phyloP scores from a whole-genome alignment of 2,888 invertebrate genomes.

The Odontomyia ornata region DNA sequence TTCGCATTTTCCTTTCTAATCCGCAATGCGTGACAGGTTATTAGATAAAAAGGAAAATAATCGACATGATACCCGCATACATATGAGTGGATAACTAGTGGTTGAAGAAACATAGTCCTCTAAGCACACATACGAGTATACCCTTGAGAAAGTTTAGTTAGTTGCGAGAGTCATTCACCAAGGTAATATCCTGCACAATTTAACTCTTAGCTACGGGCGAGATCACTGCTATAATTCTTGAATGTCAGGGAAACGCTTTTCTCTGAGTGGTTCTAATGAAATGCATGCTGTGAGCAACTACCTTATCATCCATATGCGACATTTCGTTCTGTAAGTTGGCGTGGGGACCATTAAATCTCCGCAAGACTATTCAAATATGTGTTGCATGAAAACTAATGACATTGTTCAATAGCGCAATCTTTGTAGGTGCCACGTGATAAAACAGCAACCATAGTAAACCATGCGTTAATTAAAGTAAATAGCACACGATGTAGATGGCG shows the following conservation, averaged over 20 bases:
- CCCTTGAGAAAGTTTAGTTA: neutral
- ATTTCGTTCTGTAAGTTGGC: too few relatives aligned
- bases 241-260: neutral
- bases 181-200: slow-evolving; percentile 2
- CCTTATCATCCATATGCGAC: too few relatives aligned
- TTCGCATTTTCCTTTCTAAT: neutral
- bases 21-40: slow-evolving; percentile 14
- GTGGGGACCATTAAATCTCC: neutral
- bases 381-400: slow-evolving; percentile 17
- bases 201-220: neutral
- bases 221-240: neutral
- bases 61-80: neutral
- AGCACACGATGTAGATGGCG: too few relatives aligned
- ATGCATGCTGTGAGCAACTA: neutral
- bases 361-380: neutral
- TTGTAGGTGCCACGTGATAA: slow-evolving; percentile 21
- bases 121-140: neutral
- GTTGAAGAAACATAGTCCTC: too few relatives aligned
- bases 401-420: slow-evolving; percentile 21
- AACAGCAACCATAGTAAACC: neutral
- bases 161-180: neutral
- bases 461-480: neutral
- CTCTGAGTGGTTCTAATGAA: neutral
- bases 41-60: neutral
- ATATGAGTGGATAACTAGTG: too few relatives aligned